Conservation (phyloP, 2,888 invertebrate species). For the Agonopterix subpropinquella region DNA sequence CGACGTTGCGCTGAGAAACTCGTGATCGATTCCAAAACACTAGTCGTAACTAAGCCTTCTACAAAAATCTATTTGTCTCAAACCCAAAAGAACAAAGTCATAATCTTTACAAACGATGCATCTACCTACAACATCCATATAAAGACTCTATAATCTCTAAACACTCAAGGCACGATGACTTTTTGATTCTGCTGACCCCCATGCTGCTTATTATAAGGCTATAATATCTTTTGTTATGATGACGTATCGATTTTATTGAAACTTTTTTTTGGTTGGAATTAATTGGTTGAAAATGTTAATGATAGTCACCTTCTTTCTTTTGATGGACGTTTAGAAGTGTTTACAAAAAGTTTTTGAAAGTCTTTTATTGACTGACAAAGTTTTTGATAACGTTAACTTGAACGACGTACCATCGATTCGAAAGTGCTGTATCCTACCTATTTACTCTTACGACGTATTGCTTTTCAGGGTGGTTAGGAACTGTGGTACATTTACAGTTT, state of each 20-base stretch:
- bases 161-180: conserved; percentile 29
- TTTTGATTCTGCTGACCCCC: conserved; percentile 27
- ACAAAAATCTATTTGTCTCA: no score
- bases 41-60: no score
- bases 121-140: neutral
- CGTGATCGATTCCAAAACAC: no score
- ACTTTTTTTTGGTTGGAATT: conserved; percentile 45
- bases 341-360: neutral
- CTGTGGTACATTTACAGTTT: no score
- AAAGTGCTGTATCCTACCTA: no score
- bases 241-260: conserved; percentile 56
- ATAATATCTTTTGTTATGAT: conserved; percentile 36
- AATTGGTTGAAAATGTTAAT: conserved; percentile 59
- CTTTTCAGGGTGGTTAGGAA: no score
- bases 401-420: no score
- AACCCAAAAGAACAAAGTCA: neutral
- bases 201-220: conserved; percentile 29
- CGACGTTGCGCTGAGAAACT: no score
- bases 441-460: no score
- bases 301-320: conserved; percentile 19
- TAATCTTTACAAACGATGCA: conserved; percentile 3
- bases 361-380: neutral
- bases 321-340: neutral
- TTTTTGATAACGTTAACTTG: neutral
- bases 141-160: neutral